phyloP scores from a whole-genome alignment of 2,888 invertebrate species.

The Dolichopus griseipennis region DNA sequence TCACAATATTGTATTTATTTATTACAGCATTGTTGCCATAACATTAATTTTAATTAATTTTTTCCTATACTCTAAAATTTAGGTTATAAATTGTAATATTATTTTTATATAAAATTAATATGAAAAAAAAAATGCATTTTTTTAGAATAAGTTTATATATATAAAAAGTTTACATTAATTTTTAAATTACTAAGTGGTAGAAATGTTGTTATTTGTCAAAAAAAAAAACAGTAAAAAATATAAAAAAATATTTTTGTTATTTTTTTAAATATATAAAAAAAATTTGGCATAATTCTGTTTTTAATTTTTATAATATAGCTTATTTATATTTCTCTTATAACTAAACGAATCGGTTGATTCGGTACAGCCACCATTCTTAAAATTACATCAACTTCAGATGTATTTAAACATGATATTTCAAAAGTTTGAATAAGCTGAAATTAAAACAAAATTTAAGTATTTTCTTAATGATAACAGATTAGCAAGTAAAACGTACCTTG shows the following conservation, averaged over 20 bases:
- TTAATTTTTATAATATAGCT: not conserved
- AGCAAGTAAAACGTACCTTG: constrained; percentile 46
- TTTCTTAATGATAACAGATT: not conserved
- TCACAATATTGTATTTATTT: constrained; percentile 30
- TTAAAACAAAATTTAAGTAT: not conserved
- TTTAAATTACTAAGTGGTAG: constrained; percentile 15
- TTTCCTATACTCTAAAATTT: not conserved
- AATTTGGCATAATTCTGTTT: no score
- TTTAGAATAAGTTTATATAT: no score
- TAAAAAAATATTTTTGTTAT: not conserved
- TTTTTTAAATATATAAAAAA: not conserved
- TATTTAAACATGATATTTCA: constrained; percentile 46
- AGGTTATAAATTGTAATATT: not conserved
- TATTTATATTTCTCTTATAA: constrained; percentile 23
- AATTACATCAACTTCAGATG: constrained; percentile 47
- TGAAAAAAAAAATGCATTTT: no score
- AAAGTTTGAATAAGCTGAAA: constrained; percentile 46
- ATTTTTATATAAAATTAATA: not conserved
- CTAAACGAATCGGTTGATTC: constrained; percentile 30
- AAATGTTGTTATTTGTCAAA: not conserved
- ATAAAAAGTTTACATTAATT: constrained; percentile 10
- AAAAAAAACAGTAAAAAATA: not conserved
- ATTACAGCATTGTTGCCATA: constrained; percentile 33
- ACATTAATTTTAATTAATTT: not conserved
- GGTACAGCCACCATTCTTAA: constrained; percentile 56